Base-by-base conservation (phyloP, 2,797 vertebrate genomes). In the Lepilemur ruficaudatus region DNA sequence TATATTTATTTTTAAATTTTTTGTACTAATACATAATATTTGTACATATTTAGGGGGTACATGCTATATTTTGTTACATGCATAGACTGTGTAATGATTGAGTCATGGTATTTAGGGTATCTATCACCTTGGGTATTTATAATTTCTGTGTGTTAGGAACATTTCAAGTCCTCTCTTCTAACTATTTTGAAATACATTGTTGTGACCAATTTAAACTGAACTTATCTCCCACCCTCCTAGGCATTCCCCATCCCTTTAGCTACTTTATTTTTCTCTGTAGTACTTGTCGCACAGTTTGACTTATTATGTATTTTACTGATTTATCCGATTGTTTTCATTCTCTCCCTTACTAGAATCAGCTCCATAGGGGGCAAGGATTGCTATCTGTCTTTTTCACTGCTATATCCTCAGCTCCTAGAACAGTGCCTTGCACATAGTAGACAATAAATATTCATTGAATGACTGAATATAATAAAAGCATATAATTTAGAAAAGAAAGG, bases 371-470 rank as follows among this genome's bases (percentile, higher is more conserved):
- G 9, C 7, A 93, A 91, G 12, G 41, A 80, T 96, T 83, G 41
- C 11, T 67, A 23, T 65, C 30, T 93, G 32, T 50, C 48, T 95
- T 80, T 32, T 81, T 91, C 35, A 76, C 38, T 90, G 46, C 7
- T 94, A 12, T 73, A 79, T 41, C 70, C 43, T 93, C 35, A 96
- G 46, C 43, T 94, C 52, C 52, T 73, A 90, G 41, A 80, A 90
- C 14, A 91, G 35, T 89, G 30, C 46, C 61, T 48, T 38, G 25
- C 4, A 86, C 46, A 32, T 32, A 75, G 59, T 35, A 90, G 41
- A 96, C n/a, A 94, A 52, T 83, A 95, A 93, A 89, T 97, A 89
- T 79, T 69, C 87, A 28, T 82, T 91, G n/a, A 97, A 81, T 63
- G 55, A 73, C 14, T 89, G 22, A 84, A 91, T 91, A 83, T 13